Evolutionary conservation across 2,888 invertebrate species (phyloP), one percentile per base, ranked within the genome.

Genomic region (Agapostemon virescens): DNA sequence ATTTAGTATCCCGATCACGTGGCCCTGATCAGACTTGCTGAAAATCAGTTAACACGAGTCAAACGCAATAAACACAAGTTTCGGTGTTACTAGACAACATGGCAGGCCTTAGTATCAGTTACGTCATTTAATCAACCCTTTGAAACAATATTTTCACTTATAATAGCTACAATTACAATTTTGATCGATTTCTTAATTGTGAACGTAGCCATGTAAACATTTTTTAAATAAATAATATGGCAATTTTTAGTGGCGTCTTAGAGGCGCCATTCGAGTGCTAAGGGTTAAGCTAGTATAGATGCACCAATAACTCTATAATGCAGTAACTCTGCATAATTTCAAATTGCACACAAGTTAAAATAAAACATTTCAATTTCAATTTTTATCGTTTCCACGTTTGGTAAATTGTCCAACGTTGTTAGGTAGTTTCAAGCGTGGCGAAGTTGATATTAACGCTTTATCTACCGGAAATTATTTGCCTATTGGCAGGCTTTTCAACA

Each of bases 1-100:
- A 63, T 69, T 74, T 67, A 77, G 67, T 74, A 76, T 52, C 61
- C 20, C 11, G 26, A 69, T 68, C 74, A 45, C 33, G 26, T 42
- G 63, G 17, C 58, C 36, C 61, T 20, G 11, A 69, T 49, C 26
- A 81, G 74, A 74, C 73, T 70, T 23, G 23, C 1, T 23, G n/a
- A 49, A 15, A 66, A 33, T 58, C 17, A 23, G 4, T n/a, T 42
- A 40, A 40, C 23, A 49, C 9, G 13, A 1, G 55, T 4, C 26
- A 15, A 0, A 49, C 17, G 20, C 20, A 67, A 45, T 20, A 17
- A 45, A 9, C 30, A 30, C 17, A 55, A 55, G 1, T 26, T 49
- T 55, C 1, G 3, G 2, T 13, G 23, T 6, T 11, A 13, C 26
- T 26, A 26, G 4, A 13, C 11, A 13, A 9, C 38, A 38, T 38